A percentile compares a stretch with the other conserved stretches of the same genome.
These are phyloP conservation scores for Drosophila monieri DNA, from an alignment of 2,888 invertebrate species.

Conservation along the genomic window DNA sequence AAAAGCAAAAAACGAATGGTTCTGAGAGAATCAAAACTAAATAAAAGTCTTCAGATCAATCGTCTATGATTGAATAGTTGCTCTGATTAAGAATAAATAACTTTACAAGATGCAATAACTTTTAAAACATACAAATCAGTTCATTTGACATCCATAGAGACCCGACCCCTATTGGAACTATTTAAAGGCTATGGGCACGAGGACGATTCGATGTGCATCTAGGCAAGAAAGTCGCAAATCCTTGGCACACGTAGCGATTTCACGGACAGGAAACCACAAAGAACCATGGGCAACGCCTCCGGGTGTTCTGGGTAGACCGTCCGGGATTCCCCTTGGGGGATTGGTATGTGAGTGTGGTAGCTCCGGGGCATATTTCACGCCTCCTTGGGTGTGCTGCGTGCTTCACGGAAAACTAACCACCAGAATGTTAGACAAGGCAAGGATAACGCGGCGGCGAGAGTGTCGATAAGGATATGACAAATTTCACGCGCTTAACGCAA, in stretches of 20 bases:
- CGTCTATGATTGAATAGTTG: too few species aligned
- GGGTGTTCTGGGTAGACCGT: not conserved
- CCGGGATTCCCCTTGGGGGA: slow-evolving; percentile 23
- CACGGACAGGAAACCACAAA: slow-evolving; percentile 61
- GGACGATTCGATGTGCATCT: slow-evolving; percentile 50
- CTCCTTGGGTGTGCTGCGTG: slow-evolving; percentile 6
- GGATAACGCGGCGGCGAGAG: slow-evolving; percentile 8
- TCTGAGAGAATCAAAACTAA: too few species aligned
- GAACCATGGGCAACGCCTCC: slow-evolving; percentile 17
- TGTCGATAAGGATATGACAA: slow-evolving; percentile 74
- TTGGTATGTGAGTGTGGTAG: slow-evolving; percentile 64
- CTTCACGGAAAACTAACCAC: slow-evolving; percentile 55
- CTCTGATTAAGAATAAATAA: too few species aligned
- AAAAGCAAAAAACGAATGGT: too few species aligned
- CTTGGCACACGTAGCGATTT: slow-evolving; percentile 63
- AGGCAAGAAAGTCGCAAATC: slow-evolving; percentile 58
- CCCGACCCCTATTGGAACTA: slow-evolving; percentile 11
- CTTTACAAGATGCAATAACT: not conserved
- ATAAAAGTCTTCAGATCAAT: too few species aligned
- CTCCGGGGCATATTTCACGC: slow-evolving; percentile 72
- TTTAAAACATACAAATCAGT: not conserved
- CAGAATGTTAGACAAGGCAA: slow-evolving; percentile 17
- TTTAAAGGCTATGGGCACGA: not conserved
- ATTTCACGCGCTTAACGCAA: slow-evolving; percentile 64
- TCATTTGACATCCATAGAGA: slow-evolving; percentile 2